Conservation (phyloP, 2,888 invertebrate species). For the Mythimna loreyi region DNA sequence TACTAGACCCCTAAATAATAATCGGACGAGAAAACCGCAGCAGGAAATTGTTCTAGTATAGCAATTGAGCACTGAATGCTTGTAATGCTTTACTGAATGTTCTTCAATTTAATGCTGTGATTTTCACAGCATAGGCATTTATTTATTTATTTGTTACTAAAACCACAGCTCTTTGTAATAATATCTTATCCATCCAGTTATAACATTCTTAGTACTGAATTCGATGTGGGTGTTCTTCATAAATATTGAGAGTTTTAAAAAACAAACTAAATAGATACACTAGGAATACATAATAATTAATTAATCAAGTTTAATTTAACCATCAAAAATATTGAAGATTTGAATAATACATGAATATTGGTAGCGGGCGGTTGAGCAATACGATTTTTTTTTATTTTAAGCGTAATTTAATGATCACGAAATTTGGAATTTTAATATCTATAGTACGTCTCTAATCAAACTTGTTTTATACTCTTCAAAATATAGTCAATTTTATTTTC, state of each 20-base stretch:
- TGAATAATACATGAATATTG: constrained; percentile 38
- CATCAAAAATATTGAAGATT: constrained; percentile 5
- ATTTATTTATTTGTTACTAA: no score
- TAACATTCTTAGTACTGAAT: background rate
- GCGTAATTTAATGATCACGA: background rate
- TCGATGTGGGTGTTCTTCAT: constrained; percentile 22
- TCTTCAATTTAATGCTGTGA: no score
- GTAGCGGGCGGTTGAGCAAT: background rate
- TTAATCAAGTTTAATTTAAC: constrained; percentile 23
- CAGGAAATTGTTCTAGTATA: no score
- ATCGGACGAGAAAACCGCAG: no score
- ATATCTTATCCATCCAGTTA: no score
- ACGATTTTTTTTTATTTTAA: background rate
- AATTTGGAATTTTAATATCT: background rate
- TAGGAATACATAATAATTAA: constrained; percentile 36
- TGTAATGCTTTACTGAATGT: no score
- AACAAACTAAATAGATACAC: constrained; percentile 26
- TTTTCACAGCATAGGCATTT: no score
- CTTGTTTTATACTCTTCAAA: background rate
- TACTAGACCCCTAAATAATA: no score
- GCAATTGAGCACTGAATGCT: no score
- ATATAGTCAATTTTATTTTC: background rate
- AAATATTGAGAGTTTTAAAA: constrained; percentile 18
- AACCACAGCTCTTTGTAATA: no score
- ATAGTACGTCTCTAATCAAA: background rate